These are phyloP conservation scores for Myripristis murdjan DNA, from an alignment of 2,797 vertebrate genomes.

Conservation along the genomic window DNA sequence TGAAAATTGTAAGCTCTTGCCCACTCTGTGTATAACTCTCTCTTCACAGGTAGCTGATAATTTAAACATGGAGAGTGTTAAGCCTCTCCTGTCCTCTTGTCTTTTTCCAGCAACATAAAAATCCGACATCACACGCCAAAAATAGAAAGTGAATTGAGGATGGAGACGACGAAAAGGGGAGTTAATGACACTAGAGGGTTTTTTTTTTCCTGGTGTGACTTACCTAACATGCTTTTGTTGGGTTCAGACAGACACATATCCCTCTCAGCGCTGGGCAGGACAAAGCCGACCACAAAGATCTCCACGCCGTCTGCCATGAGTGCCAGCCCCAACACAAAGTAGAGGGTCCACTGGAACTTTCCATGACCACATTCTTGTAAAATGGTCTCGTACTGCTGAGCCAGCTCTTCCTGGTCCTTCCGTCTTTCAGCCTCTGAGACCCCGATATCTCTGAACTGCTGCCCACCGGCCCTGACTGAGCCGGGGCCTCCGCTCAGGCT, in stretches of 20 bases:
- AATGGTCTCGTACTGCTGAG: slow-evolving; percentile 96
- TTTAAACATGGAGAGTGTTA: background rate
- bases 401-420: slow-evolving; percentile 94
- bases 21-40: background rate
- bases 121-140: background rate
- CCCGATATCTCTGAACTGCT: slow-evolving; percentile 82
- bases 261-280: slow-evolving; percentile 97
- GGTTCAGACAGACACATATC: slow-evolving; percentile 98
- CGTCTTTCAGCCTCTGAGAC: slow-evolving; percentile 88
- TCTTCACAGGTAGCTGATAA: background rate
- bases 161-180: background rate
- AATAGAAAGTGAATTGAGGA: background rate
- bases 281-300: slow-evolving; percentile 97
- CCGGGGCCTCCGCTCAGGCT: slow-evolving; percentile 78
- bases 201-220: slow-evolving; percentile 66
- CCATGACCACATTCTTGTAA: slow-evolving; percentile 96
- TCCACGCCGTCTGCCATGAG: slow-evolving; percentile 97
- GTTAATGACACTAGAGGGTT: background rate
- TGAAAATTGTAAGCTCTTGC: too few species aligned
- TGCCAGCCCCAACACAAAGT: slow-evolving; percentile 95
- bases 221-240: slow-evolving; percentile 98
- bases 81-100: background rate
- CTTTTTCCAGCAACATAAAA: background rate
- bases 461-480: slow-evolving; percentile 67
- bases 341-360: slow-evolving; percentile 96